A percentile compares a stretch with the other conserved stretches of the same genome.
Conservation (phyloP, 1,140 invertebrate species). For the Brachystomella parvula region DNA sequence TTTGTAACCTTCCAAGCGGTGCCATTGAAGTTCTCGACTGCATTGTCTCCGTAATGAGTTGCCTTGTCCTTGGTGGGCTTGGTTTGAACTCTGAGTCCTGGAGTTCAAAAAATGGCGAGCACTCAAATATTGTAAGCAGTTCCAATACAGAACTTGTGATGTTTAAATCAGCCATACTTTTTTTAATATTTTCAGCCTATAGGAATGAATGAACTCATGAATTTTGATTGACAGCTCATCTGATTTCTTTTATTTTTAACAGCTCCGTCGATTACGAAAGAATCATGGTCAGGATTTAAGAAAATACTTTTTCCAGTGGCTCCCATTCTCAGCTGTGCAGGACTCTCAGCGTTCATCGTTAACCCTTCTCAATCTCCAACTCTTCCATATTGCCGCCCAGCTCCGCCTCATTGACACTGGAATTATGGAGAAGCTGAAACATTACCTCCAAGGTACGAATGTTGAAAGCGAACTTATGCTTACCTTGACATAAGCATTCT, state of each 20-base stretch:
- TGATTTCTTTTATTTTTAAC: too few species aligned
- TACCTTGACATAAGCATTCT: neutral
- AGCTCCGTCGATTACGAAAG: constrained; percentile 19
- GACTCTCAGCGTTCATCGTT: constrained; percentile 14
- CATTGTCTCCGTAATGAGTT: constrained; percentile 16
- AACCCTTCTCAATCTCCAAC: constrained; percentile 18
- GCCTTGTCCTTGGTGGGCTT: neutral
- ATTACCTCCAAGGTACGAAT: constrained; percentile 21
- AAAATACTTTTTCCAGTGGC: constrained; percentile 27
- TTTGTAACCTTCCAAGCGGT: neutral
- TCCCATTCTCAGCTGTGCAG: constrained; percentile 24
- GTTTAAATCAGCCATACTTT: neutral
- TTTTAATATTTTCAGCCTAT: too few species aligned
- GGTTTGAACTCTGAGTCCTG: neutral
- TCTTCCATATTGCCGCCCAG: constrained; percentile 23
- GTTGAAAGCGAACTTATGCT: neutral
- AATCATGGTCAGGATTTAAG: constrained; percentile 20
- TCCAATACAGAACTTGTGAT: neutral
- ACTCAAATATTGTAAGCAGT: neutral
- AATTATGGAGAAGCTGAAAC: constrained; percentile 17
- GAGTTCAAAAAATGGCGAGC: neutral
- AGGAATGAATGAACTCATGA: neutral
- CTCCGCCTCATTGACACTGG: constrained; percentile 20
- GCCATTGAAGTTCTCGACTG: constrained; percentile 18
- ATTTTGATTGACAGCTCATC: too few species aligned